Evolutionary conservation across 2,113 vertebrate genomes (phyloP).

Genomic region (Spermophilus dauricus): DNA sequence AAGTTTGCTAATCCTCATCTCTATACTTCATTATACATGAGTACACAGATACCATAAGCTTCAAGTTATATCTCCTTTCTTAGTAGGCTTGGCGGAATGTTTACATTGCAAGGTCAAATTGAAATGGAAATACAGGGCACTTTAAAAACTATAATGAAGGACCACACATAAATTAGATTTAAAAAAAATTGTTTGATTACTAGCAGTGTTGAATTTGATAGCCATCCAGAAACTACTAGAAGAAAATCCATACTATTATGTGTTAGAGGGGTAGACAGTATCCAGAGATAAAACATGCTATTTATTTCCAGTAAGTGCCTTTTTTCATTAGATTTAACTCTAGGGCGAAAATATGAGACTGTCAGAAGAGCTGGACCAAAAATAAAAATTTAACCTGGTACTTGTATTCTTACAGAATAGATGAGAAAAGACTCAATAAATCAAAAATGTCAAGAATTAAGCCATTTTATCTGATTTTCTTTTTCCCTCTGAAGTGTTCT

Average conservation of each 20-base stretch:
- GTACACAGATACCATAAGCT: neutral
- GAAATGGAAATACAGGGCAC: neutral
- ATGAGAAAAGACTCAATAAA: slow-evolving; percentile 38
- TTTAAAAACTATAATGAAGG: neutral
- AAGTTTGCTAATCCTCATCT: neutral
- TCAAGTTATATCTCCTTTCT: neutral
- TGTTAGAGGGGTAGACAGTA: neutral
- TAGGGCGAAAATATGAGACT: neutral
- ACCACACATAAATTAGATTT: neutral
- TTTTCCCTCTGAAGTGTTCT: slow-evolving; percentile 13
- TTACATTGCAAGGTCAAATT: neutral
- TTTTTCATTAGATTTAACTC: slow-evolving; percentile 48
- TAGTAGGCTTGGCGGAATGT: neutral
- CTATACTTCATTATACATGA: neutral
- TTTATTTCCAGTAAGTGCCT: slow-evolving; percentile 17
- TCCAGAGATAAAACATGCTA: neutral
- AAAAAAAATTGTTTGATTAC: neutral
- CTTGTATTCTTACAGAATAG: neutral
- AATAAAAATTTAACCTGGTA: slow-evolving; percentile 19
- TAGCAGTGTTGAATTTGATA: neutral
- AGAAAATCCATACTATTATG: neutral
- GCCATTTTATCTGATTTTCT: neutral
- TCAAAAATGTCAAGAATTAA: slow-evolving; percentile 38
- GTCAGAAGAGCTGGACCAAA: slow-evolving; percentile 17
- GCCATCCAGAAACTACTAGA: neutral